Evolutionary conservation across 2,888 invertebrate species (phyloP), one percentile per base, ranked within the genome.

Genomic region (Elysia crispata): DNA sequence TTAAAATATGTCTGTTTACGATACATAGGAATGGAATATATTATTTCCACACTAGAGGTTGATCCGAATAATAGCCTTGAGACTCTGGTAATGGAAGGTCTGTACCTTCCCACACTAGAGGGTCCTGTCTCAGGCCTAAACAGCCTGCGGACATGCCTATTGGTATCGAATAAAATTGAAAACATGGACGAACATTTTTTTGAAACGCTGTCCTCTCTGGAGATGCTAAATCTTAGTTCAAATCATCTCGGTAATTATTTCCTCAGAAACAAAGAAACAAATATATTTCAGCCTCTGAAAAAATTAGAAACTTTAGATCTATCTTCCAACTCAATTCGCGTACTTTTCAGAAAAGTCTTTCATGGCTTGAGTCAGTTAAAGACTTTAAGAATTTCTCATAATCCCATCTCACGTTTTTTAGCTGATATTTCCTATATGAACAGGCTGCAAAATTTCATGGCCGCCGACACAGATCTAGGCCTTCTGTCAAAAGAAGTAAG

Each of bases 121-220:
- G 77, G 77, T 1, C 77, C 77, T 18, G 15, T 77, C 31, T 8
- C 6, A 8, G 77, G 77, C 15, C 31, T 77, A 5, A 13, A 77
- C 28, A n/a, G n/a, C 25, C 54, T 77, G 28, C 15, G 15, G 11
- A n/a, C 23, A 31, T 23, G 67, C 3, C 31, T 30, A 6, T 5
- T 69, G 8, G 5, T n/a, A 28, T 54, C 13, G 13, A 67, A 69
- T 23, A 57, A n/a, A 30, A 69, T 77, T 6, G 18, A 30, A 13
- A 20, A n/a, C 15, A 77, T 77, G 6, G 30, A 30, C 30, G 31
- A 50, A 23, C n/a, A 18, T 8, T 77, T 77, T 49, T 77, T 77
- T 30, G n/a, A 31, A 25, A 57, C 50, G 18, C 33, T 77, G 23
- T 15, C 69, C 15, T 67, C 77, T 69, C 57, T 77, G n/a, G n/a